Base-by-base conservation (phyloP, 2,888 invertebrate genomes). In the Dorcus parallelipipedus region DNA sequence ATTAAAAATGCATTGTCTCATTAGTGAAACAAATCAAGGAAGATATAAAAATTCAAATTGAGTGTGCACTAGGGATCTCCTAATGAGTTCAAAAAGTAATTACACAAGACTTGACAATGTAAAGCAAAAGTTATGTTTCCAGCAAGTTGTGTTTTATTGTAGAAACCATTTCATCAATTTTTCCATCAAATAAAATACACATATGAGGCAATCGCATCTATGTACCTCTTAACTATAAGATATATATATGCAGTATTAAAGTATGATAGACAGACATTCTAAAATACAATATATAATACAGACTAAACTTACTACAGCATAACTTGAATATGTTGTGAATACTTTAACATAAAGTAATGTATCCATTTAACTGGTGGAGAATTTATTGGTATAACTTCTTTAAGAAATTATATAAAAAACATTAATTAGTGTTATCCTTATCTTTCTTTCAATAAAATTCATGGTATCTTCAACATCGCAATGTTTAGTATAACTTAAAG, bases 321-420 rank as follows among this genome's bases (percentile, higher is more conserved):
- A 51, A 23, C 20, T 14, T 40, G 10, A 51, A 10, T 45, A 55
- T 59, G 56, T 59, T 56, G 56, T 42, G 56, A 40, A 52, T 59
- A 59, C 59, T 59, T 59, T 59, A 59, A 59, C 59, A 56, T 59
- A 59, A 59, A 59, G 59, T 59, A 54, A 55, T 43, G 50, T 49
- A 48, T 40, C 52, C 14, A 26, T 40, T 39, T 6, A 26, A 38
- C 40, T 23, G 23, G 45, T 38, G 40, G 23, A 57, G 26, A 33
- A 33, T 33, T 57, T 48, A 10, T 39, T 10, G 41, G n/a, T 43
- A 56, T 38, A 50, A 14, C 26, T 45, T 52, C 43, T 39, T 38
- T 49, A 49, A 56, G 48, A 55, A 40, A 38, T 33, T 49, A 40
- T 38, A 47, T 17, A 54, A 49, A n/a, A 26, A 54, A 9, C 23